Percentiles rank a stretch among this genome's conserved stretches.
These are phyloP conservation scores for Chauna torquata DNA, from an alignment of 2,113 vertebrate species.

Conservation along the genomic window DNA sequence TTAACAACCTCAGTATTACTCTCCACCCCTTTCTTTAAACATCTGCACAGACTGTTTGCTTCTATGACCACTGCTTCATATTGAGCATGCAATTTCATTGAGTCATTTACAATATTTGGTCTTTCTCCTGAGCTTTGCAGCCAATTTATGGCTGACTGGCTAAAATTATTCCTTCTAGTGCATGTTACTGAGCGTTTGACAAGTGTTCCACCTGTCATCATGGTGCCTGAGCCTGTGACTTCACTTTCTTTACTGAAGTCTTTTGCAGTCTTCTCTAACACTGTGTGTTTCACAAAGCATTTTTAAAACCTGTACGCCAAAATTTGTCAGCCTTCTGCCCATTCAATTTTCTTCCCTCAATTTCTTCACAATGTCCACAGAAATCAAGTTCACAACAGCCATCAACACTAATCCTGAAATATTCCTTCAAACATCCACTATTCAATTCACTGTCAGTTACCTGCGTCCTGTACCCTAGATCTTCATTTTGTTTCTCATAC, in stretches of 20 bases:
- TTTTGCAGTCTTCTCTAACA: neutral
- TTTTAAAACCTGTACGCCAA: neutral
- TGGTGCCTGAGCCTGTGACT: neutral
- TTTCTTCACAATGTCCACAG: neutral
- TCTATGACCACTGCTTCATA: neutral
- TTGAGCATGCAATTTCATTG: neutral
- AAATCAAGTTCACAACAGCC: neutral
- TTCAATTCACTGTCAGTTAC: neutral
- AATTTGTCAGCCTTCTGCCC: neutral
- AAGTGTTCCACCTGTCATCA: neutral
- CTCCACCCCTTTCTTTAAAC: neutral
- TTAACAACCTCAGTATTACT: neutral
- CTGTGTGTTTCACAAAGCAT: neutral
- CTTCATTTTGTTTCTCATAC: neutral
- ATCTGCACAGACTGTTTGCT: neutral
- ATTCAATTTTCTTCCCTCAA: neutral
- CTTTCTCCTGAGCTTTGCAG: neutral
- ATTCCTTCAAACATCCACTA: neutral
- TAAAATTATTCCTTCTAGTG: neutral
- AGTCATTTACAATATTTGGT: neutral
- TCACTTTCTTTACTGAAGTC: neutral
- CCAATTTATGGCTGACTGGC: neutral
- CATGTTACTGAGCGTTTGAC: neutral
- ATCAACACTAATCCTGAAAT: neutral
- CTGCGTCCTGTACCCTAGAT: neutral